Conservation (phyloP, 2,113 vertebrate genomes). For the Barnardius zonarius region DNA sequence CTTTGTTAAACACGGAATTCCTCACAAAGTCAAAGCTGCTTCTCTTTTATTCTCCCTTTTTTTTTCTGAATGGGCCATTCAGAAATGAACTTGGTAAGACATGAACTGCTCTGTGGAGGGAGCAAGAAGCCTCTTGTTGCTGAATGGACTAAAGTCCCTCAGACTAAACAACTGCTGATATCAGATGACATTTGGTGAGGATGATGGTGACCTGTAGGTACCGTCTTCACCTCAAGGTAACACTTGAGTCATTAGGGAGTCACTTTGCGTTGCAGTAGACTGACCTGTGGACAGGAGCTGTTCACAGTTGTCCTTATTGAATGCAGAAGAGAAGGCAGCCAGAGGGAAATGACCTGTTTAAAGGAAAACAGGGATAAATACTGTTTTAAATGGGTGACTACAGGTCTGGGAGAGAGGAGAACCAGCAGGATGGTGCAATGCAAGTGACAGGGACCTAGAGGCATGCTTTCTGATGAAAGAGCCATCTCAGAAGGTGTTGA, state of each 20-base stretch:
- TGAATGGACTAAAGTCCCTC: neutral
- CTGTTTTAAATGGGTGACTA: neutral
- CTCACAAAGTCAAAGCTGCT: neutral
- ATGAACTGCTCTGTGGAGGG: neutral
- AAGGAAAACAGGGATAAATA: neutral
- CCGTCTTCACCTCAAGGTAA: neutral
- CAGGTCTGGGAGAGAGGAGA: neutral
- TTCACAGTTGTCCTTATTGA: neutral
- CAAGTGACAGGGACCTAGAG: neutral
- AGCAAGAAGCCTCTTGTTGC: fast-evolving
- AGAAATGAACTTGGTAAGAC: neutral
- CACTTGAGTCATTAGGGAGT: neutral
- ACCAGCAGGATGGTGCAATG: neutral
- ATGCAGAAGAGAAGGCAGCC: neutral
- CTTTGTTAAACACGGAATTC: neutral
- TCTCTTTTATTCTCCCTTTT: neutral
- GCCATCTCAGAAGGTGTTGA: neutral
- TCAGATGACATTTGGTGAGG: neutral
- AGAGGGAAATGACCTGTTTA: neutral
- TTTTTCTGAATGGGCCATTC: neutral
- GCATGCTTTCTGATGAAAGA: neutral
- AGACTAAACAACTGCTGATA: neutral
- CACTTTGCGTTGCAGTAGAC: neutral
- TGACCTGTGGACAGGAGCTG: neutral
- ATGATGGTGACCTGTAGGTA: neutral